A percentile compares a stretch with the other conserved stretches of the same genome.
Conservation (phyloP, 1,140 invertebrate species). For the Eufriesea mexicana region DNA sequence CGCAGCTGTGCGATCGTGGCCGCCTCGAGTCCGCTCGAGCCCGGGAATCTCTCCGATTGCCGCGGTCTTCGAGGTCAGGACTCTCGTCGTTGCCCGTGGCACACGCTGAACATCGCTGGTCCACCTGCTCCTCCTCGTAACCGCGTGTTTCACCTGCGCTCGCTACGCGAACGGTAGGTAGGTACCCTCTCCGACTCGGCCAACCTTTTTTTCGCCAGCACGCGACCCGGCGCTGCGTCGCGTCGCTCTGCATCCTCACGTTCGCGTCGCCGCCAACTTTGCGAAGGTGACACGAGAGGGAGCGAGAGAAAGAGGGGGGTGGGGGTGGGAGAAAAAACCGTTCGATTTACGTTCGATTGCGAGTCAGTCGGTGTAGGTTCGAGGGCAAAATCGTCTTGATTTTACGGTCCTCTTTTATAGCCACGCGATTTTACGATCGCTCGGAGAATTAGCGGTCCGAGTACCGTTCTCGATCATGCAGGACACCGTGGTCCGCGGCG, state of each 20-base stretch:
- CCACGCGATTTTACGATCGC: slow-evolving; percentile 7
- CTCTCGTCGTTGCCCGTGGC: slow-evolving; percentile 59
- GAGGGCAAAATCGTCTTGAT: neutral
- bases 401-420: neutral
- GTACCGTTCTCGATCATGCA: neutral
- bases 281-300: no score
- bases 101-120: slow-evolving; percentile 69
- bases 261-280: no score
- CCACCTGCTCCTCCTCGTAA: slow-evolving; percentile 73
- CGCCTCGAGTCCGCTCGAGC: slow-evolving; percentile 53
- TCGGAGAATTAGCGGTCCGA: neutral
- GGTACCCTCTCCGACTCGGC: slow-evolving; percentile 1
- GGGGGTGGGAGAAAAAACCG: no score
- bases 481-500: neutral
- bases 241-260: neutral
- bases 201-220: slow-evolving; percentile 45
- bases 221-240: neutral
- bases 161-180: slow-evolving; percentile 43
- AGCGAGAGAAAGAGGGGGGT: neutral
- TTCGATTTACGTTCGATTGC: no score
- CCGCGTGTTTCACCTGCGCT: slow-evolving; percentile 76
- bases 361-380: no score
- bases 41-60: slow-evolving; percentile 71
- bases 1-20: slow-evolving; percentile 70
- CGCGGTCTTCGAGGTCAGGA: slow-evolving; percentile 59